Percentiles rank a stretch among this genome's conserved stretches.
These are phyloP conservation scores for Geodia barretti DNA, from an alignment of 37 sponge, comb jelly and placozoan genomes.

Conservation along the genomic window DNA sequence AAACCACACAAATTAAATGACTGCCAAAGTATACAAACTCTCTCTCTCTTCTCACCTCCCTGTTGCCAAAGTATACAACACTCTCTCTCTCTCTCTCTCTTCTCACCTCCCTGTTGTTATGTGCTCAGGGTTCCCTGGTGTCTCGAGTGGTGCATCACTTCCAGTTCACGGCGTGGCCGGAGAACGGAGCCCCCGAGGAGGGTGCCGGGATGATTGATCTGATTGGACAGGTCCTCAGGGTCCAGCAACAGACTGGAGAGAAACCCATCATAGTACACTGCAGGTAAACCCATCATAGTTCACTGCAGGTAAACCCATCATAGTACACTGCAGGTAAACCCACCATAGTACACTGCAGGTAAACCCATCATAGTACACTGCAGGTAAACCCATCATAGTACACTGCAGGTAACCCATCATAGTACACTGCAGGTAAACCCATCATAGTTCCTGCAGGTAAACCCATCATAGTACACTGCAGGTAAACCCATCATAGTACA, in stretches of 20 bases:
- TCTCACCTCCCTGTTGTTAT: background rate
- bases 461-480: too few species aligned
- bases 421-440: too few species aligned
- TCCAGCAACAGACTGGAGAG: conserved; percentile 80
- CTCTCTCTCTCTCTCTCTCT: background rate
- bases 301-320: too few species aligned
- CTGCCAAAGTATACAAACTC: background rate
- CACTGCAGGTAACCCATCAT: background rate
- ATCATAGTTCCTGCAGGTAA: too few species aligned
- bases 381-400: too few species aligned
- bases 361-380: too few species aligned
- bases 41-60: background rate
- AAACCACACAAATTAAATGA: too few species aligned
- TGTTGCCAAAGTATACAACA: background rate
- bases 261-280: conserved; percentile 87
- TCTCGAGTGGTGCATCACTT: conserved; percentile 68
- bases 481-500: too few species aligned
- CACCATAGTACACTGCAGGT: too few species aligned
- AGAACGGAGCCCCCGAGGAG: conserved; percentile 60
- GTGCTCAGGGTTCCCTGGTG: background rate
- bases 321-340: too few species aligned
- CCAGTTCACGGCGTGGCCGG: conserved; percentile 86
- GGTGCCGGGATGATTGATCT: conserved; percentile 82
- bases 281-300: too few species aligned
- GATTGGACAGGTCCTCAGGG: conserved; percentile 68